A percentile compares a stretch with the other conserved stretches of the same genome.
Evolutionary conservation across 2,113 vertebrate species (phyloP).

Genomic region (Recurvirostra avosetta): DNA sequence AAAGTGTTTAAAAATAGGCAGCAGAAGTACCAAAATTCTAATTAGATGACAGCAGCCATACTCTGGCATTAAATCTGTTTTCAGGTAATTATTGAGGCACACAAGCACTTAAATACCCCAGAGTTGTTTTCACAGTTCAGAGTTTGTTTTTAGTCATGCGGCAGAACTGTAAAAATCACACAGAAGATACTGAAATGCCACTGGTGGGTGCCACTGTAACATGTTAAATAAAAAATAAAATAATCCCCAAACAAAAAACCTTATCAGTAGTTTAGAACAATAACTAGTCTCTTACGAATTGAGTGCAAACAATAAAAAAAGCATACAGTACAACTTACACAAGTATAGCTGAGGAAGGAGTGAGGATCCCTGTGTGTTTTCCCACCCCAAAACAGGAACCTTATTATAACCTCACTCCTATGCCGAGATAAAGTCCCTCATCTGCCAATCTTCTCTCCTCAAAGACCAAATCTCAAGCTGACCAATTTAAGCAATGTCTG

Average conservation of each 20-base stretch:
- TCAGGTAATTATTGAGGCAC: not conserved
- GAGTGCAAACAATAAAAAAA: not conserved
- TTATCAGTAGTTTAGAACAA: not conserved
- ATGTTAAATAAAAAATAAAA: not conserved
- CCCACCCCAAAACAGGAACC: not conserved
- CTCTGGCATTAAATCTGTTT: conserved; percentile 10
- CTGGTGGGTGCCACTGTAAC: not conserved
- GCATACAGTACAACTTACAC: not conserved
- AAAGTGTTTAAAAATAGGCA: conserved; percentile 23
- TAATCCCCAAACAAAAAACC: not conserved
- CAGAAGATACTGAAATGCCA: not conserved
- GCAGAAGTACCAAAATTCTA: conserved; percentile 24
- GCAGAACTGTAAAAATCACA: not conserved
- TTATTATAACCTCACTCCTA: not conserved
- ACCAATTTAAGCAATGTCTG: not conserved
- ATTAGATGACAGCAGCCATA: conserved; percentile 31
- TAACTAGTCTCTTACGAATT: not conserved
- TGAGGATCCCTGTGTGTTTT: not conserved
- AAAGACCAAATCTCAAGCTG: not conserved
- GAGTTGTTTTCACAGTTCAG: not conserved
- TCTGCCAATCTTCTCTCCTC: not conserved
- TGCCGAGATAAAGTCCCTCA: not conserved
- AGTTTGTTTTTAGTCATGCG: not conserved
- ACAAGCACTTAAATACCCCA: not conserved
- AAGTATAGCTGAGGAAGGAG: not conserved